Base-by-base conservation (phyloP, 2,888 invertebrate genomes). In the Drosophila austrosaltans region DNA sequence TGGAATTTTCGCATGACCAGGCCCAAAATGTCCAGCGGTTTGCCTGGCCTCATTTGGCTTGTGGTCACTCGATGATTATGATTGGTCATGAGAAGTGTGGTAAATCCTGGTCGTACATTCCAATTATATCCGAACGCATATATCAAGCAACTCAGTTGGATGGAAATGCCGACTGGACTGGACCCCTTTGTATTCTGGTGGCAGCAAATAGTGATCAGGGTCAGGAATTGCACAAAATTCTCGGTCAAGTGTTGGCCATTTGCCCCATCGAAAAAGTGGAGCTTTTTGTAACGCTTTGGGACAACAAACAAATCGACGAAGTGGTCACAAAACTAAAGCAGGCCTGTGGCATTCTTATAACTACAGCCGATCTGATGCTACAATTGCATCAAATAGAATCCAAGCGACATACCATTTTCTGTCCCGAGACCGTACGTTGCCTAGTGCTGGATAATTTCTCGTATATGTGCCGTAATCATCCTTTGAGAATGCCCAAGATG, bases 101-200 rank as follows among this genome's bases (percentile, higher is more conserved):
- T 28, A 81, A 81, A 53, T 79, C 81, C 1, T 79, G 77, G 77
- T 48, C 66, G 60, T 81, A 77, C 39, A 48, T 81, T 44, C 83
- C 83, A 4, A 57, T 39, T 7, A 2, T 83, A 3, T 77, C 77
- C 12, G 68, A 81, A 39, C 39, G 57, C 2, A 22, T 25, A 3
- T 57, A 57, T 22, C 12, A 39, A 0, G 36, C 7, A 7, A 39
- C 39, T 1, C 10, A 60, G 20, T 10, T 3, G 0, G n/a, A n/a
- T 0, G 36, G 12, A 4, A 6, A 0, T 3, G 48, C 2, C 0
- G 3, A 0, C 1, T 59, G 53, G 42, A 53, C 4, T 28, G 81
- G 79, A 1, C 83, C 81, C 8, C 69, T 32, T 16, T 12, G 64
- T 56, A 77, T 81, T 8, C 53, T 81, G 8, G 12, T 81, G 16